These are phyloP conservation scores for Forbesichthys papilliferus DNA, from an alignment of 2,113 vertebrate species.

Conservation along the genomic window DNA sequence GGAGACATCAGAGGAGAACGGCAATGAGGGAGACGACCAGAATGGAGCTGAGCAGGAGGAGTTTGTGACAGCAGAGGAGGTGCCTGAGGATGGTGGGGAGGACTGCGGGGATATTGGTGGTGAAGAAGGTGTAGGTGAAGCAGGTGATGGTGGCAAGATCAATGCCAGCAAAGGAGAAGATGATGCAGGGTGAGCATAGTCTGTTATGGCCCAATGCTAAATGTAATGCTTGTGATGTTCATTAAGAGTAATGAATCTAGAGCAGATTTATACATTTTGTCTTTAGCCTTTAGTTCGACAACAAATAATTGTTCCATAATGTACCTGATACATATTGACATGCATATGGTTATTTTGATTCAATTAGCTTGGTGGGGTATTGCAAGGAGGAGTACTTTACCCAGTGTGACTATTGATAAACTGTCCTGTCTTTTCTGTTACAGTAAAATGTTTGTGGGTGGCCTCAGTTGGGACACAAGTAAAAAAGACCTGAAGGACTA, in stretches of 20 bases:
- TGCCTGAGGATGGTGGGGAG: conserved; percentile 29
- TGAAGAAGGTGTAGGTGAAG: neutral
- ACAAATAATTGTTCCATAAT: too few species aligned
- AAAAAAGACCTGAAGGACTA: conserved; percentile 99
- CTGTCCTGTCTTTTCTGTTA: neutral
- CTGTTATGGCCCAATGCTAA: neutral
- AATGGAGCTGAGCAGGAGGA: conserved; percentile 52
- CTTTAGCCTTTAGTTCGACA: too few species aligned
- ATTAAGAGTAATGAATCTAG: neutral
- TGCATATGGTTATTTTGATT: neutral
- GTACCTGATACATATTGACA: too few species aligned
- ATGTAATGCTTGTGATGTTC: neutral
- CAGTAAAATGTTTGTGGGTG: conserved; percentile 99
- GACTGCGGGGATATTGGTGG: neutral
- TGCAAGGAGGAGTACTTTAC: neutral
- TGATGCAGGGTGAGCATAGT: conserved; percentile 83
- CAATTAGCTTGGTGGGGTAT: neutral
- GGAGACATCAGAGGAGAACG: conserved; percentile 72
- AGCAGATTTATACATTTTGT: too few species aligned
- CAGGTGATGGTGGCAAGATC: conserved; percentile 81
- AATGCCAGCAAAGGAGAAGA: conserved; percentile 92
- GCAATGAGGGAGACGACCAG: conserved; percentile 62
- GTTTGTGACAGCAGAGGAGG: neutral
- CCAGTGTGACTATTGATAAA: neutral
- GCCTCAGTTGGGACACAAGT: conserved; percentile 98